Base-by-base conservation (phyloP, 2,797 vertebrate species). In the Perdix hodgsoniae region DNA sequence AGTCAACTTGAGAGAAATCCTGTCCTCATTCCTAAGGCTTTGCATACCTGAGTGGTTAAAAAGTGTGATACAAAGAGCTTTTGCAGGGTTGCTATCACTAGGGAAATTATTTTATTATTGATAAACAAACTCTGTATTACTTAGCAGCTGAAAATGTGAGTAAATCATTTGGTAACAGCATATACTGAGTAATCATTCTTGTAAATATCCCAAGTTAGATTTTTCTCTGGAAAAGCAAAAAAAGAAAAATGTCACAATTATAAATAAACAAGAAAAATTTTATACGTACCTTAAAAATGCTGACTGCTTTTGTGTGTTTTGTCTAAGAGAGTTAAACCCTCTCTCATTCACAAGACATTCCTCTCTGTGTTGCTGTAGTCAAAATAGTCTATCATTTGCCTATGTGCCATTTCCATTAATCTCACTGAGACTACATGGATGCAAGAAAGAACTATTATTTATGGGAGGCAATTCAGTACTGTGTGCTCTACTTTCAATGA, bases 251-350 rank as follows among this genome's bases (percentile, higher is more conserved):
- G 16, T 47, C 35, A 45, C 11, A 24, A 9, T 42, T 79, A 37
- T 42, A 72, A 83, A 52, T 47, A 31, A 75, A 31, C 12, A 44
- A 37, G 9, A 31, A 39, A 70, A 65, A 35, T 0, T 1, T 71
- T 54, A 83, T n/a, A 24, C 18, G 24, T 18, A 52, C 24, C 60
- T 61, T 33, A 47, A 79, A 91, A 73, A 31, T 14, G 31, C 23
- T 66, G 39, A 22, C 37, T 56, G 59, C 74, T 93, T 81, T 86
- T 86, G 11, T 75, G 13, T 86, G 24, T 91, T 94, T 91, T 85
- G 85, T 60, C 71, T 91, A 13, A n/a, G 42, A 76, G 3, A 72
- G 18, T 59, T 75, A 91, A 78, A 83, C 26, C 42, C 29, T 76
- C 26, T 74, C 29, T 80, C 69, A 77, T 45, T 91, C 65, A 59